Conservation (phyloP, 1,140 invertebrate genomes). For the Anastatus disparis region DNA sequence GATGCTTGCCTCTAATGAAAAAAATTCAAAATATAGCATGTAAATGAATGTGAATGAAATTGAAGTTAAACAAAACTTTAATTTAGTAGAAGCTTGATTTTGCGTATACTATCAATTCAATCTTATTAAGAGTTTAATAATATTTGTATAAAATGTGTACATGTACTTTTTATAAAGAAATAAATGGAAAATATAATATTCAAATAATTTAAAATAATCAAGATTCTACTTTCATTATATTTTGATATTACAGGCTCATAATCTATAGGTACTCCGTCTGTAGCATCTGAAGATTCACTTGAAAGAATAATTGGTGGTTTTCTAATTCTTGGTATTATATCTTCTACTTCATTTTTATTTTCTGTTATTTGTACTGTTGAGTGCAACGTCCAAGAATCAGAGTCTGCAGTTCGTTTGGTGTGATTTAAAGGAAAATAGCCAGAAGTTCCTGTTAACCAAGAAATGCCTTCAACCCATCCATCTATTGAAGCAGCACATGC, state of each 20-base stretch:
- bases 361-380: conserved; percentile 71
- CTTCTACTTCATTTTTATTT: conserved; percentile 53
- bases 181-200: too few species aligned
- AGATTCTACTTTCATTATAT: conserved; percentile 16
- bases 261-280: conserved; percentile 60
- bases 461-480: conserved; percentile 88
- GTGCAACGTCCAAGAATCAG: conserved; percentile 90
- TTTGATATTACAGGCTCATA: conserved; percentile 54
- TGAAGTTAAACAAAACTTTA: neutral
- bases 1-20: conserved; percentile 55
- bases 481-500: conserved; percentile 78
- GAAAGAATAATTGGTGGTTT: conserved; percentile 63
- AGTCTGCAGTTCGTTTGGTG: conserved; percentile 84
- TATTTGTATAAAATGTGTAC: neutral
- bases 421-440: conserved; percentile 85
- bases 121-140: neutral
- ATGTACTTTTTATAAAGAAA: too few species aligned
- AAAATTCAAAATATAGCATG: conserved; percentile 3
- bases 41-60: neutral
- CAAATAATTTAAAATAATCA: neutral
- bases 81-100: neutral
- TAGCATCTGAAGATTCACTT: conserved; percentile 63
- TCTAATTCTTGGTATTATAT: conserved; percentile 52
- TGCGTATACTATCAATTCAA: neutral
- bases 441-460: conserved; percentile 84